Base-by-base conservation (phyloP, 2,888 invertebrate species). In the Himalopsyche tibetana region DNA sequence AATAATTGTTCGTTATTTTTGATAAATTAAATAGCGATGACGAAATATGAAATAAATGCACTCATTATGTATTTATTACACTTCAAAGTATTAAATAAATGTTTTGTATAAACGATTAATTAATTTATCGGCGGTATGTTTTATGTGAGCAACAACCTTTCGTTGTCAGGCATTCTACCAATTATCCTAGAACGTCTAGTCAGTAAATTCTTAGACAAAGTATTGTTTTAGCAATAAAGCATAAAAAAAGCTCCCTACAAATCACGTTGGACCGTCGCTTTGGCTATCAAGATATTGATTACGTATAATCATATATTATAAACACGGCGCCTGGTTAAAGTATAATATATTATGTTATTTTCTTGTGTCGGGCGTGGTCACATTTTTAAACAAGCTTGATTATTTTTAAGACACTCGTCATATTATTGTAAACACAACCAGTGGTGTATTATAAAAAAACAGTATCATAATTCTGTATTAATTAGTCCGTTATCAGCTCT, bases 241-340 rank as follows among this genome's bases (percentile, higher is more conserved):
- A 63, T 63, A 63, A 63, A 63, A 42, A 56, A 63, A 63, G 63
- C 19, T 63, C 19, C 3, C 8, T 3, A 3, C 63, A 63, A 63
- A 63, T 19, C 63, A 19, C 63, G 19, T 19, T 19, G 4, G 28
- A 28, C 6, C 19, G 28, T 19, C 63, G 63, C n/a, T 63, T 63
- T 5, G 12, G 15, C 15, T 51, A 51, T 51, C 51, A 5, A 51
- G 12, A 63, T 19, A 63, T 63, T 19, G 17, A 56, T 56, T 45
- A 9, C 45, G 45, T 56, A n/a, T 56, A 56, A 56, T 56, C 17
- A n/a, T 56, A 56, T 63, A 63, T 63, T 63, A 63, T 28, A 63
- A 19, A 19, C n/a, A 63, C 63, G 63, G 63, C 63, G 63, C 63
- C 63, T 5, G n/a, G 63, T 8, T 63, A 63, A 63, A 63, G 19